Conservation (phyloP, 1,140 invertebrate species). For the Ptiloglossa arizonensis region DNA sequence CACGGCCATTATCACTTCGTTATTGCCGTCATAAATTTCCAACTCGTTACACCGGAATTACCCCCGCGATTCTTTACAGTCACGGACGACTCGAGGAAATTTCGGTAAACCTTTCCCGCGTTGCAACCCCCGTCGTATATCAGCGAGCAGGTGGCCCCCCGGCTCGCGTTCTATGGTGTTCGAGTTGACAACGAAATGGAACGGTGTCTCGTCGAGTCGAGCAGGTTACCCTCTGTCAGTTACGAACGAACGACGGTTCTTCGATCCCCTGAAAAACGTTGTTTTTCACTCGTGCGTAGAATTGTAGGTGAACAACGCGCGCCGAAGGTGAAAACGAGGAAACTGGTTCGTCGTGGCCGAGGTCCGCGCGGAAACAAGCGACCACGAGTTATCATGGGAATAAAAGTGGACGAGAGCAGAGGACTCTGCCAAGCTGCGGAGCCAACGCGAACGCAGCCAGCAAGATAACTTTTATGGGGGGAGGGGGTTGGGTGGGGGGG, state of each 20-base stretch:
- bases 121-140: not conserved
- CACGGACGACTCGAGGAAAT: slow-evolving; percentile 3
- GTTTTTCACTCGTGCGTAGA: too few species aligned
- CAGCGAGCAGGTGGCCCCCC: slow-evolving; percentile 14
- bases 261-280: not conserved
- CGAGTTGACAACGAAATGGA: not conserved
- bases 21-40: slow-evolving; percentile 70
- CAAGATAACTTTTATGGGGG: slow-evolving; percentile 74
- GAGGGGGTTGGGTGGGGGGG: slow-evolving; percentile 60
- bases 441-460: slow-evolving; percentile 38
- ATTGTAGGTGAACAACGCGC: too few species aligned
- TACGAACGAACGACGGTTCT: not conserved
- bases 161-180: not conserved
- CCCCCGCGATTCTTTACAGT: slow-evolving; percentile 26
- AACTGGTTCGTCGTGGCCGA: not conserved
- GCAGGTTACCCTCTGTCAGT: too few species aligned
- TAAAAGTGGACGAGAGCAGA: slow-evolving; percentile 58
- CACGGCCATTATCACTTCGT: slow-evolving; percentile 78
- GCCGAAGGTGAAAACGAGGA: not conserved
- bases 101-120: slow-evolving; percentile 1
- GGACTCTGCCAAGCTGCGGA: slow-evolving; percentile 38
- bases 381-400: slow-evolving; percentile 47
- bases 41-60: slow-evolving; percentile 39
- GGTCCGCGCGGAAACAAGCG: slow-evolving; percentile 12
- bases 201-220: not conserved